Evolutionary conservation across 2,888 invertebrate species (phyloP).

Genomic region (Trilocha varians): DNA sequence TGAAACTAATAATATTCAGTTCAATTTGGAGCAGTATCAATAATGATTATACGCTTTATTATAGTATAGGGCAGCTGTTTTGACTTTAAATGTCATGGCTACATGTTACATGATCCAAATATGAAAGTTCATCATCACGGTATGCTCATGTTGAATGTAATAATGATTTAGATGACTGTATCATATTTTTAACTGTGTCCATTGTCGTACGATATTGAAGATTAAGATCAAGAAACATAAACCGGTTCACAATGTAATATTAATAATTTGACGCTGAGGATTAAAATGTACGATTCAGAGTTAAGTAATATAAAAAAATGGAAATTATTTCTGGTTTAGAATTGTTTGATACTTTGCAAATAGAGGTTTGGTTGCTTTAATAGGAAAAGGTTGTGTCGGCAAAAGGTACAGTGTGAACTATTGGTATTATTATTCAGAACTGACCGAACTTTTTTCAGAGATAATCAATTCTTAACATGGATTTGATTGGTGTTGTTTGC

Average conservation of each 20-base stretch:
- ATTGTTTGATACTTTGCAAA: too few relatives aligned
- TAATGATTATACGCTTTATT: too few relatives aligned
- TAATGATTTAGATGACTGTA: constrained; percentile 62
- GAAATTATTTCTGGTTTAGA: too few relatives aligned
- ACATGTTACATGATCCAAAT: constrained; percentile 42
- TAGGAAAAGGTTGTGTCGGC: too few relatives aligned
- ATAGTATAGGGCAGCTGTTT: background rate
- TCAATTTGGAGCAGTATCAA: constrained; percentile 10
- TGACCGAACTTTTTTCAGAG: background rate
- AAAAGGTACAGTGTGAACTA: too few relatives aligned
- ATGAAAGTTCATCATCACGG: constrained; percentile 68
- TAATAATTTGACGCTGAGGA: too few relatives aligned
- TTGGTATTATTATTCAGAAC: too few relatives aligned
- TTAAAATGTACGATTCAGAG: too few relatives aligned
- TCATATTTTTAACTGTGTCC: constrained; percentile 51
- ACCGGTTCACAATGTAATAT: background rate
- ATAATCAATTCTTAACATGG: constrained; percentile 1
- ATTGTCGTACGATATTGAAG: constrained; percentile 36
- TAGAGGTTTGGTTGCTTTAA: too few relatives aligned
- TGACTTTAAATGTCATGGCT: constrained; percentile 59
- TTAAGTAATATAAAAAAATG: too few relatives aligned
- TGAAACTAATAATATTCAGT: background rate
- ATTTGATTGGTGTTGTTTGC: constrained; percentile 8
- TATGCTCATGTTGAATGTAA: constrained; percentile 58
- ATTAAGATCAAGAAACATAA: background rate